phyloP scores from a whole-genome alignment of 2,797 vertebrate species.

The Cynopterus sphinx region DNA sequence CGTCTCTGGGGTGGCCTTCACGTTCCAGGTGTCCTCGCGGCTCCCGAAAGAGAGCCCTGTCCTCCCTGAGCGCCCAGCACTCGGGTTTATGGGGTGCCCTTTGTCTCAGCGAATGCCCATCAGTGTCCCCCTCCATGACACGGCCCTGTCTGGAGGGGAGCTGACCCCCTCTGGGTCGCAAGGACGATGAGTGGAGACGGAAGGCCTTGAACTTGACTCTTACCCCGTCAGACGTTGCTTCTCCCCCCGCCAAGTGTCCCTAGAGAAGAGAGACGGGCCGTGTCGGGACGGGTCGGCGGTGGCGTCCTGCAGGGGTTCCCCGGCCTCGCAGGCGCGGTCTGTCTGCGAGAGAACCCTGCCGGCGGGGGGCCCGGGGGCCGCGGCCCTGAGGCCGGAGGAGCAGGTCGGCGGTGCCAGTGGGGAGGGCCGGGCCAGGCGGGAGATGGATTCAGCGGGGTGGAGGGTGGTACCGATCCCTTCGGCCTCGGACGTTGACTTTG shows the following conservation, averaged over 20 bases:
- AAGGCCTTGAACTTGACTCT: background rate
- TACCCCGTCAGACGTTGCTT: background rate
- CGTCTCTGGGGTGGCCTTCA: background rate
- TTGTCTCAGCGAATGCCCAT: background rate
- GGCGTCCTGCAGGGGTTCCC: too few relatives aligned
- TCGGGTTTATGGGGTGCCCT: background rate
- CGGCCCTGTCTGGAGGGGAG: background rate
- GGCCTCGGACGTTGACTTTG: background rate
- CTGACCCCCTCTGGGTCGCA: background rate
- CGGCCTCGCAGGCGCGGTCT: too few relatives aligned
- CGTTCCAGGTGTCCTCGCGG: background rate
- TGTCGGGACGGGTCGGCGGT: too few relatives aligned
- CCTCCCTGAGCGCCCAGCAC: background rate
- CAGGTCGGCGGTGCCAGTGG: too few relatives aligned
- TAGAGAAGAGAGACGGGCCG: background rate
- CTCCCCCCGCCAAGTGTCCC: background rate
- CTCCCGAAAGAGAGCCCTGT: background rate
- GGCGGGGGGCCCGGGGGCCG: too few relatives aligned
- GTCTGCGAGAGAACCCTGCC: too few relatives aligned
- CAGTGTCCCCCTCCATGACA: background rate
- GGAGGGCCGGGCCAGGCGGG: background rate
- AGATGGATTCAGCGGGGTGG: background rate
- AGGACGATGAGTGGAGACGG: background rate
- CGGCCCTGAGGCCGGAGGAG: background rate
- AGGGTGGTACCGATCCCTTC: accelerated